Evolutionary conservation across 92 coral and sea anemone genomes (phyloP).

Genomic region (Blastomussa wellsi): DNA sequence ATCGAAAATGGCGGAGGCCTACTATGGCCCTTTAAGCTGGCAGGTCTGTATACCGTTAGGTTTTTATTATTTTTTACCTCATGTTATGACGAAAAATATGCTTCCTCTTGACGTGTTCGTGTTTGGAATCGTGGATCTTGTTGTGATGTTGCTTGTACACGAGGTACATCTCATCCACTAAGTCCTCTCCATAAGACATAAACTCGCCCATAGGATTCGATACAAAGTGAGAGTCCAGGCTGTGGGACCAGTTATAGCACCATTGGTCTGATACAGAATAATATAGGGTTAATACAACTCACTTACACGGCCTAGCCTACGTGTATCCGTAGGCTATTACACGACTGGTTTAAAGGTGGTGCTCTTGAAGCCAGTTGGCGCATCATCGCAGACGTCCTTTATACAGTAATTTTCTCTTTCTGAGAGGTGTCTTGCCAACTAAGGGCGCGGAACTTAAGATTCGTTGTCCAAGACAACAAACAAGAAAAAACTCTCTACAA

Average conservation of each 20-base stretch:
- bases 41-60: not conserved
- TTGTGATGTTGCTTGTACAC: constrained; percentile 74
- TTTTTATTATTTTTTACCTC: constrained; percentile 60
- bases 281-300: not conserved
- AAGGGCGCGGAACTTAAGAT: too few species aligned
- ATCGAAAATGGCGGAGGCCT: too few species aligned
- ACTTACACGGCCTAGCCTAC: too few species aligned
- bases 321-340: too few species aligned
- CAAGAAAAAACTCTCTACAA: too few species aligned
- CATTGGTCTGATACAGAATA: constrained; percentile 62
- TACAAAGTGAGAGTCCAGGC: constrained; percentile 78
- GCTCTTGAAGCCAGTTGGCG: too few species aligned
- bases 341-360: too few species aligned
- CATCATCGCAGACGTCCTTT: too few species aligned
- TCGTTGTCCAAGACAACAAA: too few species aligned
- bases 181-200: constrained; percentile 80
- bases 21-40: too few species aligned
- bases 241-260: constrained; percentile 91
- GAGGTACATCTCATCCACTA: constrained; percentile 77
- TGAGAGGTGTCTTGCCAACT: too few species aligned
- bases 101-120: constrained; percentile 80
- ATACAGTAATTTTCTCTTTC: too few species aligned
- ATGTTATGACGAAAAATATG: constrained; percentile 95
- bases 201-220: constrained; percentile 99
- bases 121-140: constrained; percentile 70